Base-by-base conservation (phyloP, 2,888 invertebrate species). In the Druceiella hillmani region DNA sequence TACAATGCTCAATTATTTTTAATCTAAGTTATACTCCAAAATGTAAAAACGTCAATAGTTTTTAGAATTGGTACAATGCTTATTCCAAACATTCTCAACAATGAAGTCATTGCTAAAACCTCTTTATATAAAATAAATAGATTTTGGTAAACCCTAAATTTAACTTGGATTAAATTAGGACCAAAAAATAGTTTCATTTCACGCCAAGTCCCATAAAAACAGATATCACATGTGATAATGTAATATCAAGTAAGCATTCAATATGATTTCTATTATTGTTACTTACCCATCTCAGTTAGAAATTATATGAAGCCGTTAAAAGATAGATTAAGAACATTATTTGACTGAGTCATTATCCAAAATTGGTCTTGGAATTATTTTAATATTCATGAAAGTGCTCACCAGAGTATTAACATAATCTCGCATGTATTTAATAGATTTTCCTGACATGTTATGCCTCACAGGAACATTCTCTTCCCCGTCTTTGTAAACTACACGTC, bases 341-440 rank as follows among this genome's bases (percentile, higher is more conserved):
- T 33, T 9, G 22, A 24, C n/a, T 16, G 9, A 4, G 16, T 7
- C 16, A 11, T 6, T 16, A 13, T 16, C 9, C 9, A 7, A 4
- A 34, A 24, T 34, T 9, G 25, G n/a, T 24, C 4, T 31, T 13
- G 5, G 15, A 14, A 7, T 12, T 13, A 6, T 14, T 31, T 20
- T 5, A 27, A 10, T 5, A 27, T 6, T 24, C 10, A 20, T 36
- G 2, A 22, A 14, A 15, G 16, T 30, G 60, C 66, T 55, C 40
- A 70, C 71, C 36, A 70, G 63, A 30, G 71, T 72, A 38, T 66
- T 72, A 15, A 71, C 68, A 10, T 68, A 58, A 39, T 72, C 72
- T 17, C 70, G 49, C 66, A 71, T 63, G 20, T 68, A 72, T 37
- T 69, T 70, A 42, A 66, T 58, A 4, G 64, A 61, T 41, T 67